phyloP scores from a whole-genome alignment of 2,888 invertebrate species.

The Poecilus cupreus region DNA sequence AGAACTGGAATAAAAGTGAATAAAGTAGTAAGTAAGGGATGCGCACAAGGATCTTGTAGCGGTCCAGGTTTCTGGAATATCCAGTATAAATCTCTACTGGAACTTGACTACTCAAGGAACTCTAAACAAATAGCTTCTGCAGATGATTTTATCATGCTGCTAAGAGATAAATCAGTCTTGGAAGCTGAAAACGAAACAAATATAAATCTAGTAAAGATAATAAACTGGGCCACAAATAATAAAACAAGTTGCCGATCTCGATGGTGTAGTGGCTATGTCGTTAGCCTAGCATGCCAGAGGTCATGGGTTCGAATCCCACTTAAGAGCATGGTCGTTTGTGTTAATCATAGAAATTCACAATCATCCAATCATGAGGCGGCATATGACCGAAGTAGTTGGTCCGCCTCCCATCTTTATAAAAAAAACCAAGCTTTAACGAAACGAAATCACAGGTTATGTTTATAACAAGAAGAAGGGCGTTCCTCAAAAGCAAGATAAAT shows the following conservation, averaged over 20 bases:
- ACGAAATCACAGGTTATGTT: conserved; percentile 17
- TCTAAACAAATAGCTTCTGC: conserved; percentile 25
- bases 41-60: conserved; percentile 18
- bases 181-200: background rate
- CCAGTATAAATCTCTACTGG: conserved; percentile 30
- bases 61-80: conserved; percentile 29
- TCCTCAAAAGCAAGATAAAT: background rate
- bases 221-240: conserved; percentile 21
- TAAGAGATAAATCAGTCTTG: background rate
- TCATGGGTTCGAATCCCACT: too few relatives aligned
- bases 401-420: too few relatives aligned
- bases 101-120: too few relatives aligned
- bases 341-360: too few relatives aligned
- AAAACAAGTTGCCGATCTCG: too few relatives aligned
- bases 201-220: conserved; percentile 19
- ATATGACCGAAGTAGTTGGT: too few relatives aligned
- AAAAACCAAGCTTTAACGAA: conserved; percentile 29
- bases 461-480: background rate
- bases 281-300: too few relatives aligned
- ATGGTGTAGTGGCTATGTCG: too few relatives aligned
- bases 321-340: too few relatives aligned
- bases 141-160: conserved; percentile 43
- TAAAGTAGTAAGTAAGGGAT: background rate
- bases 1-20: background rate
- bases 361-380: too few relatives aligned